These are phyloP conservation scores for Apis cerana DNA, from an alignment of 1,140 invertebrate genomes.

Conservation along the genomic window DNA sequence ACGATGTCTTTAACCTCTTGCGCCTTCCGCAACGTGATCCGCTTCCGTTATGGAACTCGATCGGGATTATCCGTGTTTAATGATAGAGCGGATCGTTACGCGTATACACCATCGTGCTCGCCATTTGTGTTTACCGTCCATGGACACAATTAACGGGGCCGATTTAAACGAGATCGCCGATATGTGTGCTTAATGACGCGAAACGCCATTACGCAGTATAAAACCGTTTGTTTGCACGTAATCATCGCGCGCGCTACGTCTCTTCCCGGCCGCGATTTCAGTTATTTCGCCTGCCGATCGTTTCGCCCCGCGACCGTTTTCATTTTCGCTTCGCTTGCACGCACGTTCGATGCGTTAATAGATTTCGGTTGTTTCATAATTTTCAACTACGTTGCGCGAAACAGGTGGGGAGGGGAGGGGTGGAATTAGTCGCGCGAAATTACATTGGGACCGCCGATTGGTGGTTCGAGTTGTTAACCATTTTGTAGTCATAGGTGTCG, in stretches of 20 bases:
- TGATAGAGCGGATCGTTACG: slow-evolving; percentile 53
- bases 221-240: slow-evolving; percentile 45
- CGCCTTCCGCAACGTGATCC: slow-evolving; percentile 24
- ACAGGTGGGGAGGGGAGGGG: too few species aligned
- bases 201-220: slow-evolving; percentile 59
- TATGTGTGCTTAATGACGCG: slow-evolving; percentile 54
- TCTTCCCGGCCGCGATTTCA: slow-evolving; percentile 31
- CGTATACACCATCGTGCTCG: slow-evolving; percentile 21
- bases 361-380: slow-evolving; percentile 20
- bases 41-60: not conserved
- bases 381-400: not conserved
- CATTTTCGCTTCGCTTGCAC: not conserved
- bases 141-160: slow-evolving; percentile 34
- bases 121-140: slow-evolving; percentile 53
- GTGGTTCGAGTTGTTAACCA: too few species aligned
- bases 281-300: not conserved
- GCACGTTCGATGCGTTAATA: not conserved
- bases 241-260: slow-evolving; percentile 25
- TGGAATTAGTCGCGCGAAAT: not conserved
- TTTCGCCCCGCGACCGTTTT: not conserved
- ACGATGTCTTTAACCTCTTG: not conserved
- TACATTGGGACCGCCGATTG: not conserved
- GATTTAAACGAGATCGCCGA: slow-evolving; percentile 38
- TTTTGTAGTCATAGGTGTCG: too few species aligned
- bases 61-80: slow-evolving; percentile 53